These are phyloP conservation scores for Calyptommatus sinebrachiatus DNA, from an alignment of 2,113 vertebrate genomes.

Conservation along the genomic window DNA sequence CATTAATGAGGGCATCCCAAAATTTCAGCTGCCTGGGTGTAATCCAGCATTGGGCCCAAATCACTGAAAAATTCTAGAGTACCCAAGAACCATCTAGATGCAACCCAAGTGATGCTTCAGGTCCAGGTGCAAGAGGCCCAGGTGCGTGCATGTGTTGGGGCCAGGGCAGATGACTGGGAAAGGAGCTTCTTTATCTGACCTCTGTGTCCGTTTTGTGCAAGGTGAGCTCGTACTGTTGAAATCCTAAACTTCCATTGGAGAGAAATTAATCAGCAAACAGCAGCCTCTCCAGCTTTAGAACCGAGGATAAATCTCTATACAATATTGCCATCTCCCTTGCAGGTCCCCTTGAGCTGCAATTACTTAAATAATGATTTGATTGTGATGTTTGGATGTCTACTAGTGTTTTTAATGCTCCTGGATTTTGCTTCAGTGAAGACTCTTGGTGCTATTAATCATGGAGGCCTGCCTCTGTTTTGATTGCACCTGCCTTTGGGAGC, in stretches of 20 bases:
- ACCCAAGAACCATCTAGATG: no score
- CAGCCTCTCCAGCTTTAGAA: constrained; percentile 29
- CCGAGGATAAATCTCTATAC: constrained; percentile 48
- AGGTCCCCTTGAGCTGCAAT: not conserved
- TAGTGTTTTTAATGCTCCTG: not conserved
- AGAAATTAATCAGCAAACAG: constrained; percentile 61
- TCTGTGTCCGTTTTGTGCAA: not conserved
- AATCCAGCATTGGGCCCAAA: no score
- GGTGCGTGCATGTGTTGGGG: no score
- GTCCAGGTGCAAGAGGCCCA: no score
- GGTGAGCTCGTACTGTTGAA: not conserved
- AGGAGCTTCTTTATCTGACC: no score
- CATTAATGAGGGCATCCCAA: no score
- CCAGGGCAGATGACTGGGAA: no score
- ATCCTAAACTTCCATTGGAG: not conserved
- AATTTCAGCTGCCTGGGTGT: no score
- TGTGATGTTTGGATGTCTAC: constrained; percentile 1
- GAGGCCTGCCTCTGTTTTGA: not conserved
- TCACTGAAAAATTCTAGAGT: no score
- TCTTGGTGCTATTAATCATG: not conserved
- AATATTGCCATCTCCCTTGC: not conserved
- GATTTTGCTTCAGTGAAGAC: constrained; percentile 31
- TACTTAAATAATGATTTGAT: constrained; percentile 40
- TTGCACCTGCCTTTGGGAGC: not conserved
- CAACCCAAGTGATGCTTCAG: no score